Evolutionary conservation across 2,888 invertebrate genomes (phyloP), one percentile per base, ranked within the genome.

Genomic region (Glyphotaelius pellucidus): DNA sequence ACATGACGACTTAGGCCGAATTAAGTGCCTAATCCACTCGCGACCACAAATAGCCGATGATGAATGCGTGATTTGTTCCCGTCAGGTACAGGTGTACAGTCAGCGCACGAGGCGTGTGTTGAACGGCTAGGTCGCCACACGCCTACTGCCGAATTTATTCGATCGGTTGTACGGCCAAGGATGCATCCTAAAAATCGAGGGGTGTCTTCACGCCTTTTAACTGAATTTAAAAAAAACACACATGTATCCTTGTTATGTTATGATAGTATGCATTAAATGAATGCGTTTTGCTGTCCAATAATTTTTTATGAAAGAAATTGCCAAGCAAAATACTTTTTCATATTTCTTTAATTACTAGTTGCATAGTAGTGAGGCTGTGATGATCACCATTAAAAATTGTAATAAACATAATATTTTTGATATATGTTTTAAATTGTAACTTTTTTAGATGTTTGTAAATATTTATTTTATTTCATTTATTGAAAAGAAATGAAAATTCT

Each of bases 11-110:
- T 67, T 67, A 67, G n/a, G 67, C 67, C 25, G n/a, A 67, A 67
- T 67, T 67, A 67, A 67, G 83, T 32, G 42, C 86, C 86, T 86
- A 86, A 86, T 86, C 86, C 86, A 30, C n/a, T 35, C 38, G 38
- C 38, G 88, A 30, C 67, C 88, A 31, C 52, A 88, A 88, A 88
- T 88, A 80, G 35, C 89, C 42, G 47, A 80, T 89, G 89, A 89
- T 89, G 35, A 89, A 89, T 89, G 80, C 89, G 14, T 80, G 89
- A 89, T 80, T 80, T 89, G 89, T 38, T 80, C 80, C 89, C 80
- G 89, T 80, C 80, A 89, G 89, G 80, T 89, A 89, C 89, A 89
- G 89, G 80, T 89, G 89, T 89, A 89, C 89, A 80, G 89, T 80
- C 35, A 80, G 89, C 80, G n/a, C 80, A 89, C 80, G 89, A 80